Evolutionary conservation across 2,113 vertebrate genomes (phyloP).

Genomic region (Amphiprion ocellaris): DNA sequence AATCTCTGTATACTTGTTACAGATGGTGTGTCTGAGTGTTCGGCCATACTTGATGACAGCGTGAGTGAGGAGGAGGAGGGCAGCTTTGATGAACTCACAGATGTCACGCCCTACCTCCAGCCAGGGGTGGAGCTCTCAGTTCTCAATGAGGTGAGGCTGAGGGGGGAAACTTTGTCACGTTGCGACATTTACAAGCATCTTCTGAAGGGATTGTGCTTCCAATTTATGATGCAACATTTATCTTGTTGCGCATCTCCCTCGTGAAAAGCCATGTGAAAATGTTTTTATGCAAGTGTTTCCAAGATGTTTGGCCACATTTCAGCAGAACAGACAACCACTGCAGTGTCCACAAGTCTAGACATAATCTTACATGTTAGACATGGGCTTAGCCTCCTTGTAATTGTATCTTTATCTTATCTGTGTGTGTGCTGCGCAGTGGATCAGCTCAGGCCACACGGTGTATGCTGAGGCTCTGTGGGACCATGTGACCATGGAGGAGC

Average conservation of each 20-base stretch:
- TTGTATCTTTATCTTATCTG: constrained; percentile 70
- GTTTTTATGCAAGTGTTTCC: constrained; percentile 32
- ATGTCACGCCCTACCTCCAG: constrained; percentile 91
- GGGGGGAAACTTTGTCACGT: constrained; percentile 26
- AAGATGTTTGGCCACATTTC: constrained; percentile 53
- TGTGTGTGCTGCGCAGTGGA: constrained; percentile 70
- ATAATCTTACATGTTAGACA: constrained; percentile 70
- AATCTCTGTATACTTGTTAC: constrained; percentile 52
- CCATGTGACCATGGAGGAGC: constrained; percentile 98
- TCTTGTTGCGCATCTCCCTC: constrained; percentile 1
- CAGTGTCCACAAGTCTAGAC: constrained; percentile 42
- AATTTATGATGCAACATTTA: constrained; percentile 29
- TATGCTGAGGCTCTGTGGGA: constrained; percentile 98
- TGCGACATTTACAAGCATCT: constrained; percentile 10
- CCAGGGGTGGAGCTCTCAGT: constrained; percentile 93
- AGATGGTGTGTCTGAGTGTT: constrained; percentile 88
- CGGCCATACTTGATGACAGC: constrained; percentile 90
- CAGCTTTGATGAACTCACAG: constrained; percentile 93
- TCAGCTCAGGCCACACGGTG: constrained; percentile 82
- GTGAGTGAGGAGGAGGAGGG: constrained; percentile 96
- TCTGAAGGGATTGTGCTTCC: neutral
- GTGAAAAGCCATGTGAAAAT: constrained; percentile 33
- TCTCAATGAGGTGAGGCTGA: constrained; percentile 91
- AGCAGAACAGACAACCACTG: constrained; percentile 14
- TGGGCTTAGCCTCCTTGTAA: constrained; percentile 60